Evolutionary conservation across 1,140 invertebrate species (phyloP).

Genomic region (Euborellia annulipes): DNA sequence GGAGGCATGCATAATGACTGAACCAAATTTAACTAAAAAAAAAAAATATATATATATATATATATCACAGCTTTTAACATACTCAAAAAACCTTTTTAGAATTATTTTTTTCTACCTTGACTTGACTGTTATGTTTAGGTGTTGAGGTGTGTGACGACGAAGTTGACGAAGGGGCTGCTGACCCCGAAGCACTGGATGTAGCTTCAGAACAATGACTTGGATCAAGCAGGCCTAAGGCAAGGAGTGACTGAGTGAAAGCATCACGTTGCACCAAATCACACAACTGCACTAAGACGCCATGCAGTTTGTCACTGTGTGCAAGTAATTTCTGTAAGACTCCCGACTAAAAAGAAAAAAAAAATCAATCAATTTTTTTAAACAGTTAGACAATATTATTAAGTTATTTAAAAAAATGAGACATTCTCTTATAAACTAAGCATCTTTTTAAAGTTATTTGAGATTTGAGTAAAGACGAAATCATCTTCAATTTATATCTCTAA

Average conservation of each 20-base stretch:
- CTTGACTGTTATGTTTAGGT: too few species aligned
- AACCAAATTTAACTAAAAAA: slow-evolving; percentile 40
- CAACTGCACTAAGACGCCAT: slow-evolving; percentile 27
- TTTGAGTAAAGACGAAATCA: too few species aligned
- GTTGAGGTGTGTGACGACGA: too few species aligned
- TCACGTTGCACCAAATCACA: slow-evolving; percentile 40
- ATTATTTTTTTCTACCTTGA: too few species aligned
- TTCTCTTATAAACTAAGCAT: too few species aligned
- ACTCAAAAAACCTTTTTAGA: neutral
- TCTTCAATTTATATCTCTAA: too few species aligned
- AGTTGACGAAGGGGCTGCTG: too few species aligned
- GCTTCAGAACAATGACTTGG: slow-evolving; percentile 8
- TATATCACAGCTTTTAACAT: neutral
- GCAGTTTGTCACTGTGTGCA: slow-evolving; percentile 30
- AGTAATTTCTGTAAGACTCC: slow-evolving; percentile 35
- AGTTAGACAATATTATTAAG: neutral
- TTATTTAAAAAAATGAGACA: too few species aligned
- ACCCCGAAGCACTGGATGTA: too few species aligned
- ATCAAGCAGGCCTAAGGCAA: slow-evolving; percentile 34
- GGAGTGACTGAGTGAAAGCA: slow-evolving; percentile 38
- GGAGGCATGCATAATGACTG: slow-evolving; percentile 43
- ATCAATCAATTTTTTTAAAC: neutral
- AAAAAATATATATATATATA: slow-evolving; percentile 7
- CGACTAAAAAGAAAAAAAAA: slow-evolving; percentile 26
- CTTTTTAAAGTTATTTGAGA: too few species aligned